Evolutionary conservation across 2,113 vertebrate species (phyloP), one percentile per base, ranked within the genome.

Genomic region (Odobenus rosmarus): DNA sequence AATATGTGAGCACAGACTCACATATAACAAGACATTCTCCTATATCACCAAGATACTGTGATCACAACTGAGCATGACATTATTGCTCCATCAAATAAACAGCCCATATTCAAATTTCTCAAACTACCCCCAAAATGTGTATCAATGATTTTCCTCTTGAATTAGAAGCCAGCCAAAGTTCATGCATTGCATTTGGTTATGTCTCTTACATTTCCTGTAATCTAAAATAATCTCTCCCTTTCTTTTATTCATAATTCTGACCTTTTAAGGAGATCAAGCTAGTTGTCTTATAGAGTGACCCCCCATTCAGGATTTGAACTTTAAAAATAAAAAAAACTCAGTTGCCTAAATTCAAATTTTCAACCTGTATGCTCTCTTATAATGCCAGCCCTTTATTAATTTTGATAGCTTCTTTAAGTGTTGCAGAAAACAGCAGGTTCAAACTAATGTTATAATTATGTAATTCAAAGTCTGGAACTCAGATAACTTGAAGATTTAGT

Each of bases 401-500:
- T 91, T 91, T 64, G 59, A 90, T 8, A 57, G 51, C 10, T 87
- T 96, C 42, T 95, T 18, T 13, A 2, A 90, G 76, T 74, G 67
- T 51, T 85, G 0, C n/a, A 92, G 49, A 8, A 89, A 87, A 86
- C 14, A 24, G 3, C 3, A 93, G 12, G 42, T 85, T 92, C 71
- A 92, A 77, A 92, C 49, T 79, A 69, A 77, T 81, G 31, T 23
- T 94, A 19, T 64, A 74, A 36, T 85, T 88, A n/a, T 46, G 46
- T 1, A 88, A 71, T 62, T 84, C 39, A 31, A 96, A 96, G 33
- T 80, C 71, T 88, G 8, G 62, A 77, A 85, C 57, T 89, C 9
- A 94, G 61, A 80, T 15, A 33, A 92, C 36, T 77, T 96, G 61
- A 79, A 95, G 46, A 77, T 90, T 94, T 94, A 96, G 24, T 88